Conservation (phyloP, 1,140 invertebrate species). For the Nebria ingens region DNA sequence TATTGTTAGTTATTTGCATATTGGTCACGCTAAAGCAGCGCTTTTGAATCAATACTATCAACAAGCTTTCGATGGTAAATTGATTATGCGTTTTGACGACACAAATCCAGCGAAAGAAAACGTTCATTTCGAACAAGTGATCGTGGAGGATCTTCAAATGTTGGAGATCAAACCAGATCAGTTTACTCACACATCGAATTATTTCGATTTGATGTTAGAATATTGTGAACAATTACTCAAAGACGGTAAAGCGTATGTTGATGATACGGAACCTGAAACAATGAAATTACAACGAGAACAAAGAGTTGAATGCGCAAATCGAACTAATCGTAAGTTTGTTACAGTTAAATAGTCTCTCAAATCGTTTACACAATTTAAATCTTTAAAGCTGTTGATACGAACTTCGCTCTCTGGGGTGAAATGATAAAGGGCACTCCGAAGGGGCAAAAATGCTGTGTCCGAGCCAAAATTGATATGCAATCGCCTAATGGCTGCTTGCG, state of each 20-base stretch:
- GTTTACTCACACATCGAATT: slow-evolving; percentile 93
- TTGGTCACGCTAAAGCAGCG: slow-evolving; percentile 98
- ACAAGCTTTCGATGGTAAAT: slow-evolving; percentile 80
- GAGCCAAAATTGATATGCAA: slow-evolving; percentile 97
- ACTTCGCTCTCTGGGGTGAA: slow-evolving; percentile 86
- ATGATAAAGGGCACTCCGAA: slow-evolving; percentile 76
- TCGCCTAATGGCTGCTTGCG: slow-evolving; percentile 94
- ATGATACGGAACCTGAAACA: slow-evolving; percentile 86
- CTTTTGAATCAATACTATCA: slow-evolving; percentile 97
- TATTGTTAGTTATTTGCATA: slow-evolving; percentile 68
- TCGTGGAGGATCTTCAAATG: slow-evolving; percentile 87
- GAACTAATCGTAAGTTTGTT: slow-evolving; percentile 63
- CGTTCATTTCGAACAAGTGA: slow-evolving; percentile 96
- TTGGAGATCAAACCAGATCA: slow-evolving; percentile 85
- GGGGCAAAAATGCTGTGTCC: slow-evolving; percentile 82
- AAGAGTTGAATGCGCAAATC: slow-evolving; percentile 73
- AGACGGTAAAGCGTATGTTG: slow-evolving; percentile 87
- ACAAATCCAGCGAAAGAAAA: slow-evolving; percentile 99
- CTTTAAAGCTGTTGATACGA: slow-evolving; percentile 66
- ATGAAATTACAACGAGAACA: slow-evolving; percentile 96
- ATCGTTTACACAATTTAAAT: slow-evolving; percentile 7
- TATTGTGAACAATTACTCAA: slow-evolving; percentile 85
- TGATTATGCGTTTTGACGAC: slow-evolving; percentile 99
- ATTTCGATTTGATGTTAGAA: slow-evolving; percentile 86
- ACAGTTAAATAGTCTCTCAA: background rate